These are phyloP conservation scores for Hydrochoerus hydrochaeris DNA, from an alignment of 2,113 vertebrate species.

Conservation along the genomic window DNA sequence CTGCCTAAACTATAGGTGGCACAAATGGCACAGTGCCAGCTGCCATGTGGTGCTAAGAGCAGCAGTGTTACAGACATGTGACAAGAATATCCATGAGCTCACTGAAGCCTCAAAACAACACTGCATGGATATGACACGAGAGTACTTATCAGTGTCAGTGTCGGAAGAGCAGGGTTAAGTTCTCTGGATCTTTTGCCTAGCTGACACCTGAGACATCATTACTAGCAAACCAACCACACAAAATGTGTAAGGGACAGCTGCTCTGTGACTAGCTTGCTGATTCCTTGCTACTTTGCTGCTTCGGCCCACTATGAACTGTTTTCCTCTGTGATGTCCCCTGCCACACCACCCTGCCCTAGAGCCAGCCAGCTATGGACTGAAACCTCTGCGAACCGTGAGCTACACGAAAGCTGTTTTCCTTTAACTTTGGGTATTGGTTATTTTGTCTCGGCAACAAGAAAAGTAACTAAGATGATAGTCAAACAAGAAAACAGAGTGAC, in stretches of 20 bases:
- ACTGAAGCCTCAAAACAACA: neutral
- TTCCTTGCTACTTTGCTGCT: neutral
- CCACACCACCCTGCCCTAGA: neutral
- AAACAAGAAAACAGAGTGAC: neutral
- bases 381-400: neutral
- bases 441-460: neutral
- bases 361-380: neutral
- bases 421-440: neutral
- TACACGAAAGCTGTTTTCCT: neutral
- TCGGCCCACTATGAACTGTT: neutral
- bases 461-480: neutral
- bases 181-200: neutral
- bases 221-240: neutral
- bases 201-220: rapidly evolving
- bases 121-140: neutral
- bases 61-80: too few species aligned
- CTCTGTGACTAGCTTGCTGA: neutral
- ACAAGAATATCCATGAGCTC: neutral
- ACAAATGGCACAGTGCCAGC: rapidly evolving
- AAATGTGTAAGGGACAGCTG: neutral
- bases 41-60: rapidly evolving
- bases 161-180: neutral
- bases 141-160: neutral
- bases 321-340: neutral
- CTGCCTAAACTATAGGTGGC: neutral